Percentiles rank a stretch among this genome's conserved stretches.
phyloP scores from a whole-genome alignment of 2,797 vertebrate species.

The Acanthurus lineatus region DNA sequence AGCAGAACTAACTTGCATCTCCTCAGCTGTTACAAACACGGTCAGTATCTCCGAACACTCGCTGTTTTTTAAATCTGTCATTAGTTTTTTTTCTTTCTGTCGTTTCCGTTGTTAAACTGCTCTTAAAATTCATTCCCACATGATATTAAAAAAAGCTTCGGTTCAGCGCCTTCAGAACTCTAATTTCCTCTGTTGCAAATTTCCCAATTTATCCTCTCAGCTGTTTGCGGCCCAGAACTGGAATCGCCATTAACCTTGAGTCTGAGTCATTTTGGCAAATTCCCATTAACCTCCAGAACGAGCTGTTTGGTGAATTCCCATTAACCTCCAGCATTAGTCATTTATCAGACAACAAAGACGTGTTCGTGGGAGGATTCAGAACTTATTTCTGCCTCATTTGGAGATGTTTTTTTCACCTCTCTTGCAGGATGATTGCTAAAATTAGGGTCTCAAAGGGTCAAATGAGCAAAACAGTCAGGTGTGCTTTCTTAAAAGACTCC shows the following conservation, averaged over 20 bases:
- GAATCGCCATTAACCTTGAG: slow-evolving; percentile 74
- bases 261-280: slow-evolving; percentile 57
- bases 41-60: background rate
- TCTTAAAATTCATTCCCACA: slow-evolving; percentile 51
- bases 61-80: slow-evolving; percentile 16
- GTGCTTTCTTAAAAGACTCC: background rate
- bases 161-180: slow-evolving; percentile 52
- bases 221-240: slow-evolving; percentile 57
- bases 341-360: slow-evolving; percentile 51
- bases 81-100: slow-evolving; percentile 40
- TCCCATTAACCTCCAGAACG: slow-evolving; percentile 61
- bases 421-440: slow-evolving; percentile 2
- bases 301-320: slow-evolving; percentile 57
- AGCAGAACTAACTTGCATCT: background rate
- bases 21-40: background rate
- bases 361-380: background rate
- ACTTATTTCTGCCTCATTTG: slow-evolving; percentile 45
- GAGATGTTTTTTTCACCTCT: background rate
- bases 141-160: slow-evolving; percentile 50
- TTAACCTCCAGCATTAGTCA: slow-evolving; percentile 49
- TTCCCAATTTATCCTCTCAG: slow-evolving; percentile 58
- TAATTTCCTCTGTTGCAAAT: slow-evolving; percentile 66
- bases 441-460: slow-evolving; percentile 14
- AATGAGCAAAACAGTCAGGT: slow-evolving; percentile 1
- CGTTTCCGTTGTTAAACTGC: slow-evolving; percentile 43